Base-by-base conservation (phyloP, 1,140 invertebrate species). In the Neocloeon triangulifer region DNA sequence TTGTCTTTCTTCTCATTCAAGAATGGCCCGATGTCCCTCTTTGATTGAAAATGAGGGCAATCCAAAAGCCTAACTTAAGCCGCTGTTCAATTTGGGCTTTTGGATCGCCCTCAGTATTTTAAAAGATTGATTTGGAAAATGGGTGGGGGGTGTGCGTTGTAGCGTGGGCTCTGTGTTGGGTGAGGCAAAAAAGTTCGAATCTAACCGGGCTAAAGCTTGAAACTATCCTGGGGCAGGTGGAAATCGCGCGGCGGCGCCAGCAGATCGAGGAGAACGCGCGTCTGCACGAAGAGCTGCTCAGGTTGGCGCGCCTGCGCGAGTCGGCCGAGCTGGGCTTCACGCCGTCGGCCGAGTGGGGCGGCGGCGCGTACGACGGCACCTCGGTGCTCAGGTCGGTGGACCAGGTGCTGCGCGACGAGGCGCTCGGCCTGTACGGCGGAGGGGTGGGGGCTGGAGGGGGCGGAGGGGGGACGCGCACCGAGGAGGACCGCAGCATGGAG, bases 261-360 rank as follows among this genome's bases (percentile, higher is more conserved):
- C 64, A 69, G 42, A 60, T 72, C n/a, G 64, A 69, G 42, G 63
- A 69, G 37, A 61, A 64, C 30, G 56, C 60, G 5, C 49, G 61
- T 17, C 45, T 68, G 4, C 64, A 68, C 41, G 57, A 62, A 25
- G 63, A 69, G 41, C 47, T 69, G 5, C 42, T 61, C 16, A 50
- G 61, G 21, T 49, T 68, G 16, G 61, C 64, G 1, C 39, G 55
- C 29, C 35, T 58, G 19, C 45, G 49, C 22, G 58, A 56, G 37
- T 52, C 44, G 33, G 56, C 48, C 5, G 51, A 57, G 33, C 36
- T 56, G 34, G 51, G 44, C 15, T 40, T 36, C 20, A 25, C 34
- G 8, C 30, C 37, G 19, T 32, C 37, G 8, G 22, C 35, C 13
- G 8, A 36, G 15, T 29, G 25, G 13, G 31, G 32, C 18, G 34